phyloP scores from a whole-genome alignment of 92 coral and sea anemone species.

The Porites cylindrica region DNA sequence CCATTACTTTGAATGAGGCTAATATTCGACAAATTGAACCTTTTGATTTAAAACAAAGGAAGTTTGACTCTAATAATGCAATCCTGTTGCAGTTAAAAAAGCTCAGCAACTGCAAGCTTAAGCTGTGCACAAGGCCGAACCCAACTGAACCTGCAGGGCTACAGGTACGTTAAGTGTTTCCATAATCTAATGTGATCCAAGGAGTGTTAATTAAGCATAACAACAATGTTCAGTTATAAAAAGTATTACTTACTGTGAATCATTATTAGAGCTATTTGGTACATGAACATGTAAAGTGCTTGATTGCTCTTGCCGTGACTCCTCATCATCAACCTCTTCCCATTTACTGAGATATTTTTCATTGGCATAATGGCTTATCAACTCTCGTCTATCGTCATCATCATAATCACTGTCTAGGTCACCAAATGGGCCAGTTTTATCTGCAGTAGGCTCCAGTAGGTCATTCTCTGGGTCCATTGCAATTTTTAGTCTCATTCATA shows the following conservation, averaged over 20 bases:
- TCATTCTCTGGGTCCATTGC: conserved; percentile 35
- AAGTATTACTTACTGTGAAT: neutral
- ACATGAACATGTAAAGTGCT: neutral
- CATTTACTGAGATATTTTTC: conserved; percentile 86
- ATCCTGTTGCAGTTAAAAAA: too few species aligned
- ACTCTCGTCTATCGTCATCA: conserved; percentile 82
- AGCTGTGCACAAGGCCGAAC: too few species aligned
- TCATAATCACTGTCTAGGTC: conserved; percentile 43
- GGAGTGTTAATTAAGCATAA: too few species aligned
- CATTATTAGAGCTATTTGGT: neutral
- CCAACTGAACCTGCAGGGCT: too few species aligned
- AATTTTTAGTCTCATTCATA: neutral
- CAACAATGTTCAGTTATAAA: too few species aligned
- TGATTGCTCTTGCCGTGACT: neutral
- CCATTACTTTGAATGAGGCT: too few species aligned
- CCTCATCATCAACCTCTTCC: conserved; percentile 60
- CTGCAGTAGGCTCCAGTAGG: neutral
- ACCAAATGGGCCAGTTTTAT: neutral
- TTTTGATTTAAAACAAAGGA: too few species aligned
- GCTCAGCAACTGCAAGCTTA: too few species aligned
- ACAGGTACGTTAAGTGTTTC: too few species aligned
- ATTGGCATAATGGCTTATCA: conserved; percentile 83
- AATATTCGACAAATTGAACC: too few species aligned
- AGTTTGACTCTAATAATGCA: too few species aligned
- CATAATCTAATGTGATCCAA: too few species aligned